phyloP scores from a whole-genome alignment of 2,888 invertebrate genomes.

The Marronus borbonicus region DNA sequence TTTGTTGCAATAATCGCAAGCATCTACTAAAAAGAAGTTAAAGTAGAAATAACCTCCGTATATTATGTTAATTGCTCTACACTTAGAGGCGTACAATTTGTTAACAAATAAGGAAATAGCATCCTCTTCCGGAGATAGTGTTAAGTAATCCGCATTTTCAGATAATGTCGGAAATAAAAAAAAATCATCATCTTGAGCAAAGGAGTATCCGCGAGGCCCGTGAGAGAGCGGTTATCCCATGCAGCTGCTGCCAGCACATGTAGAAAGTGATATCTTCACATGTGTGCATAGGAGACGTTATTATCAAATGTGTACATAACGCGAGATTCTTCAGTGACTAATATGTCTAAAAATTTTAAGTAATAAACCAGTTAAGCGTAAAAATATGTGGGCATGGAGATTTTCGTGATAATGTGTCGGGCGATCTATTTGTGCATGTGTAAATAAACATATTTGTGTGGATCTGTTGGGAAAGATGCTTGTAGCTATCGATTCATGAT shows the following conservation, averaged over 20 bases:
- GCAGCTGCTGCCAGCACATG: neutral
- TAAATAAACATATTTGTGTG: constrained; percentile 2
- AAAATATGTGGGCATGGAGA: constrained; percentile 16
- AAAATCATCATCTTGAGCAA: constrained; percentile 6
- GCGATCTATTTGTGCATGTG: neutral
- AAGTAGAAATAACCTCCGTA: neutral
- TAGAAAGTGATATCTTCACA: constrained; percentile 23
- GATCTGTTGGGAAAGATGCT: neutral
- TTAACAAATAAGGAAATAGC: constrained; percentile 37
- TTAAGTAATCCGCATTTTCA: constrained; percentile 35
- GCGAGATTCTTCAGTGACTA: constrained; percentile 34
- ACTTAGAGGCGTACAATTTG: neutral
- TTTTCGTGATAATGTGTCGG: constrained; percentile 1
- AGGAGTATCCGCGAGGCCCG: neutral
- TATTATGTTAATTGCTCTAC: constrained; percentile 1
- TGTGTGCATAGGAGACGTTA: constrained; percentile 4
- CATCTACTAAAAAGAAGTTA: neutral
- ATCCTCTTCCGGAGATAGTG: constrained; percentile 45
- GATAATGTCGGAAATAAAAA: constrained; percentile 15
- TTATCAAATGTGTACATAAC: constrained; percentile 26
- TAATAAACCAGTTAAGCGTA: constrained; percentile 23
- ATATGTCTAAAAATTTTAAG: constrained; percentile 43
- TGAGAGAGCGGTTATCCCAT: neutral
- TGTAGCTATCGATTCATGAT: no score
- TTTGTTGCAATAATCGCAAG: neutral